phyloP scores from a whole-genome alignment of 2,888 invertebrate genomes.

The Mythimna loreyi region DNA sequence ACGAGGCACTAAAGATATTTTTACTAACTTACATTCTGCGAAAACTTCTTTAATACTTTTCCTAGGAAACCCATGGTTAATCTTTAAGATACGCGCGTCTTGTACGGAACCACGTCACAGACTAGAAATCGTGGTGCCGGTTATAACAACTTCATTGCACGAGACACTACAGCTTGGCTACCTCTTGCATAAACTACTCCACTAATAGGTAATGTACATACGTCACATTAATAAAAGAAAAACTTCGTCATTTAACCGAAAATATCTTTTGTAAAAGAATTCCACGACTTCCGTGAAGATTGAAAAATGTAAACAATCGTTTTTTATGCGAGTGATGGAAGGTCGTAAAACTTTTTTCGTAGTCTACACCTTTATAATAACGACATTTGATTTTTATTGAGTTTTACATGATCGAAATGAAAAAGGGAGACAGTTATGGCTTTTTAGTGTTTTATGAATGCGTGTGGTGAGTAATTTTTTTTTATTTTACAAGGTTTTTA shows the following conservation, averaged over 20 bases:
- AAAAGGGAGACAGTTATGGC: slow-evolving; percentile 48
- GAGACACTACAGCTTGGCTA: slow-evolving; percentile 64
- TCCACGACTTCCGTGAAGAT: slow-evolving; percentile 73
- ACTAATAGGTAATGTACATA: slow-evolving; percentile 38
- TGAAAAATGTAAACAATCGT: slow-evolving; percentile 71
- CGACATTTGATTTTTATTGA: slow-evolving; percentile 48
- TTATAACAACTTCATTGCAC: slow-evolving; percentile 45
- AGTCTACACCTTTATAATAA: slow-evolving; percentile 24
- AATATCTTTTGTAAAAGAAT: slow-evolving; percentile 76
- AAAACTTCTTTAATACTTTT: slow-evolving; percentile 74
- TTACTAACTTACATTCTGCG: slow-evolving; percentile 69
- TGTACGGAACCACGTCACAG: slow-evolving; percentile 54
- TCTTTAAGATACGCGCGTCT: slow-evolving; percentile 59
- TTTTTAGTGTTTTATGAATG: slow-evolving; percentile 30
- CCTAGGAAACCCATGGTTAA: slow-evolving; percentile 74
- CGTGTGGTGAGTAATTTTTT: slow-evolving; percentile 10
- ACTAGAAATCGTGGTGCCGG: slow-evolving; percentile 48
- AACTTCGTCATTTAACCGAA: slow-evolving; percentile 66
- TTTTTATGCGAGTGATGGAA: slow-evolving; percentile 62
- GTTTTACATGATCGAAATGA: slow-evolving; percentile 45
- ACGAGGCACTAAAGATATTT: neutral
- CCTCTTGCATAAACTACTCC: slow-evolving; percentile 74
- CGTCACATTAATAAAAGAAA: slow-evolving; percentile 69
- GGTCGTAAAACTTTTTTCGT: slow-evolving; percentile 56
- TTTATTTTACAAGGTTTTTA: slow-evolving; percentile 25